Conservation (phyloP, 2,888 invertebrate species). For the Mythimna impura region DNA sequence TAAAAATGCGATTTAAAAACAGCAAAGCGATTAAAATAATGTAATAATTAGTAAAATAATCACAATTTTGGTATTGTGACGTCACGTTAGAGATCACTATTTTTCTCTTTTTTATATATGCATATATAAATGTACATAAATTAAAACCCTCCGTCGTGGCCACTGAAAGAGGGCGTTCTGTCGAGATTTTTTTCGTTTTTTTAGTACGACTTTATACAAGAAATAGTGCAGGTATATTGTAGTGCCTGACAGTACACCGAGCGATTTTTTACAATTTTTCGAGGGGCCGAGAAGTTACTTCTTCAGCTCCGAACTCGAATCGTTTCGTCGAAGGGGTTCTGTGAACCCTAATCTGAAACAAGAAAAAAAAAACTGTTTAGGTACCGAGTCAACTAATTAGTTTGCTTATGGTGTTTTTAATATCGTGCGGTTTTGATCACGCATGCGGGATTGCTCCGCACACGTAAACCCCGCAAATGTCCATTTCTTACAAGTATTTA, state of each 20-base stretch:
- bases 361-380: conserved; percentile 49
- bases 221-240: conserved; percentile 84
- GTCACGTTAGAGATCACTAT: conserved; percentile 89
- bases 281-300: conserved; percentile 78
- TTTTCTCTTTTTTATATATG: conserved; percentile 86
- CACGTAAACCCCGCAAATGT: no score
- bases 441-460: no score
- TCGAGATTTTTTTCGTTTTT: conserved; percentile 81
- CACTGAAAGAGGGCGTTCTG: conserved; percentile 85
- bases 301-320: conserved; percentile 83
- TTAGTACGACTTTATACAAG: conserved; percentile 83
- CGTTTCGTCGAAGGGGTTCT: conserved; percentile 86
- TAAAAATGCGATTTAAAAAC: conserved; percentile 82
- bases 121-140: conserved; percentile 85
- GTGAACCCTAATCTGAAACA: conserved; percentile 86
- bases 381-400: neutral
- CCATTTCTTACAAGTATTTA: no score
- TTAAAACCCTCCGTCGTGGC: conserved; percentile 85
- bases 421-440: no score
- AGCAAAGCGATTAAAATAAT: conserved; percentile 77
- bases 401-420: no score
- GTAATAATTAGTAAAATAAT: conserved; percentile 74
- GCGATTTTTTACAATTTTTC: conserved; percentile 83
- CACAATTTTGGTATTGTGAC: conserved; percentile 87
- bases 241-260: conserved; percentile 85